Percentiles rank a stretch among this genome's conserved stretches.
These are phyloP conservation scores for Saguinus midas DNA, from an alignment of 2,113 vertebrate genomes.

Conservation along the genomic window DNA sequence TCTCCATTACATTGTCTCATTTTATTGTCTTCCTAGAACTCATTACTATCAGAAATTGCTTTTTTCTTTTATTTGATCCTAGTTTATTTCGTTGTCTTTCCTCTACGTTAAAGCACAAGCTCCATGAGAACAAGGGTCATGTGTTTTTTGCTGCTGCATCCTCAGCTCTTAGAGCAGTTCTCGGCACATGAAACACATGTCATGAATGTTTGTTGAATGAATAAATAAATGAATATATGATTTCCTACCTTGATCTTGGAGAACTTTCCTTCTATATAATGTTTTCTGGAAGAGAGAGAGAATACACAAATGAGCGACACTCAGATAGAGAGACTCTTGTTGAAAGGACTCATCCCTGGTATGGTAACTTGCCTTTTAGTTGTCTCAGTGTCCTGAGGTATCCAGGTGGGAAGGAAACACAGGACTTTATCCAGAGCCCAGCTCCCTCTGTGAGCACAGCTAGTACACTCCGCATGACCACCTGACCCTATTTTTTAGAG, in stretches of 20 bases:
- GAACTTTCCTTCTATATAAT: not conserved
- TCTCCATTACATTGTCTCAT: not conserved
- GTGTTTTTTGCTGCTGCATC: not conserved
- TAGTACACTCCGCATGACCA: rapidly evolving
- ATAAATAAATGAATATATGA: not conserved
- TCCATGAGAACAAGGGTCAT: not conserved
- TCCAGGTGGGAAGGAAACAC: slow-evolving; percentile 54
- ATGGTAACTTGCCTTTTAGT: slow-evolving; percentile 74
- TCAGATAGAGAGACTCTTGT: slow-evolving; percentile 29
- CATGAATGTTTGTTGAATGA: not conserved
- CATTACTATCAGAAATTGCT: not conserved
- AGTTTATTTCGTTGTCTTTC: not conserved
- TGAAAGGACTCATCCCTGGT: slow-evolving; percentile 76
- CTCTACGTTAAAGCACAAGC: not conserved
- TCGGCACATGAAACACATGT: not conserved
- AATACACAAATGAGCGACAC: not conserved
- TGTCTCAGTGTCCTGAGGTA: slow-evolving; percentile 59
- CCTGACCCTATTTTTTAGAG: not conserved
- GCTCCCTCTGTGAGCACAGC: not conserved
- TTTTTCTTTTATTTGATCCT: not conserved
- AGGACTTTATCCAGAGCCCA: not conserved
- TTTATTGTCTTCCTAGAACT: not conserved
- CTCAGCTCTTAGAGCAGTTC: not conserved
- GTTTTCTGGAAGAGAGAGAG: slow-evolving; percentile 15
- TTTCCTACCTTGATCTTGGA: not conserved